Percentiles rank a stretch among this genome's conserved stretches.
Conservation (phyloP, 2,888 invertebrate genomes). For the Noctua pronuba region DNA sequence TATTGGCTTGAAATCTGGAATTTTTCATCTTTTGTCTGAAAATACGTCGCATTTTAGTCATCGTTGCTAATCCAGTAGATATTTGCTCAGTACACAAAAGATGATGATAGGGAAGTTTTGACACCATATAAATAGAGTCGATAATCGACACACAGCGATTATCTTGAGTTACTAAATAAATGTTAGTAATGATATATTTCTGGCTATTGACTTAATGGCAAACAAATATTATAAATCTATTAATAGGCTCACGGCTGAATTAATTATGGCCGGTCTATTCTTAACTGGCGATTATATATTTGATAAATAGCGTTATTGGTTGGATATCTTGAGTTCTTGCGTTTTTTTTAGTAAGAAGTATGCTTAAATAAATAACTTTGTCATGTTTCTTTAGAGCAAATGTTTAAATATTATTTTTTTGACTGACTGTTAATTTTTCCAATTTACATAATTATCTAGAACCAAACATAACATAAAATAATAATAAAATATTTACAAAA, state of each 20-base stretch:
- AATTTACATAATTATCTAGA: too few species aligned
- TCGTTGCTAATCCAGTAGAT: background rate
- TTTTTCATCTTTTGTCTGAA: background rate
- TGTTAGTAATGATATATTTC: conserved; percentile 26
- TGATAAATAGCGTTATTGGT: background rate
- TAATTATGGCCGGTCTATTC: conserved; percentile 2
- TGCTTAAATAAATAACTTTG: background rate
- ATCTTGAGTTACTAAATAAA: conserved; percentile 52
- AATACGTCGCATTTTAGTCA: background rate
- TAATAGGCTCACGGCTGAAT: conserved; percentile 22
- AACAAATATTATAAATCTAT: conserved; percentile 47
- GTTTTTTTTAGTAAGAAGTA: background rate
- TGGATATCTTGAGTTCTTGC: background rate
- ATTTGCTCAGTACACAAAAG: background rate
- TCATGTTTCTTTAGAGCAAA: background rate
- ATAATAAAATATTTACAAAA: too few species aligned
- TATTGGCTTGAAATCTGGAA: background rate
- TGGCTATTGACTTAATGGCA: conserved; percentile 24
- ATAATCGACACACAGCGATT: conserved; percentile 31
- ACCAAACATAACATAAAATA: too few species aligned
- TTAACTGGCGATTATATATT: background rate
- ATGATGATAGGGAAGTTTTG: conserved; percentile 1
- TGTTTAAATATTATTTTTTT: background rate
- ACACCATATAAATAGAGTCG: conserved; percentile 23
- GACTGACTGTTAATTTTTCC: too few species aligned